Evolutionary conservation across 1,140 invertebrate species (phyloP).

Genomic region (Samia ricini): DNA sequence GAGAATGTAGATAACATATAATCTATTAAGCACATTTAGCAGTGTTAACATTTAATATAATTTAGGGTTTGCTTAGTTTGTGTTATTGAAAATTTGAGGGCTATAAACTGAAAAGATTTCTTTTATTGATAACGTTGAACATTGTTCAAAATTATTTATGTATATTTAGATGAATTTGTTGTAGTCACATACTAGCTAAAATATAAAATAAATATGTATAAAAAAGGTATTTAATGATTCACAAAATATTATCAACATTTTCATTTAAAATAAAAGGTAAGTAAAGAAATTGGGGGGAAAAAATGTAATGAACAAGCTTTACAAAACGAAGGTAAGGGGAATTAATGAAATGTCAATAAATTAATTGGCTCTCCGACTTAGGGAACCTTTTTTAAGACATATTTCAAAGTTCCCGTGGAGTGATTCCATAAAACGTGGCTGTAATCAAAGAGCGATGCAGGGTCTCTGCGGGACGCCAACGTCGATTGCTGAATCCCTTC

Average conservation of each 20-base stretch:
- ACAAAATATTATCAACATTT: too few species aligned
- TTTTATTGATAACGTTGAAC: too few species aligned
- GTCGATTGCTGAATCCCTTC: constrained; percentile 60
- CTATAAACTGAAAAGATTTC: too few species aligned
- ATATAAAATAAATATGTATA: too few species aligned
- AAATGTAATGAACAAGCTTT: constrained; percentile 1
- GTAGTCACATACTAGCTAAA: too few species aligned
- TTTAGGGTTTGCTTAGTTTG: too few species aligned
- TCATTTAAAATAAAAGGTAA: neutral
- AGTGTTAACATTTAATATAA: too few species aligned
- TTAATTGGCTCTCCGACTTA: constrained; percentile 7
- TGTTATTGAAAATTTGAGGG: too few species aligned
- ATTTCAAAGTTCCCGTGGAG: constrained; percentile 1
- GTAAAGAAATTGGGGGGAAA: neutral
- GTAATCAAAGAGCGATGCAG: constrained; percentile 13
- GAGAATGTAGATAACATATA: too few species aligned
- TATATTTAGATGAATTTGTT: too few species aligned
- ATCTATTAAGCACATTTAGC: too few species aligned
- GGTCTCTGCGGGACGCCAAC: constrained; percentile 37
- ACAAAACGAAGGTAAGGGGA: constrained; percentile 4
- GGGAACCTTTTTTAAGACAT: neutral
- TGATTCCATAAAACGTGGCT: constrained; percentile 19
- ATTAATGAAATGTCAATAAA: constrained; percentile 9
- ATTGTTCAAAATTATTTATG: too few species aligned
- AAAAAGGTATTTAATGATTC: neutral